Conservation (phyloP, 1,140 invertebrate genomes). For the Littorina saxatilis region DNA sequence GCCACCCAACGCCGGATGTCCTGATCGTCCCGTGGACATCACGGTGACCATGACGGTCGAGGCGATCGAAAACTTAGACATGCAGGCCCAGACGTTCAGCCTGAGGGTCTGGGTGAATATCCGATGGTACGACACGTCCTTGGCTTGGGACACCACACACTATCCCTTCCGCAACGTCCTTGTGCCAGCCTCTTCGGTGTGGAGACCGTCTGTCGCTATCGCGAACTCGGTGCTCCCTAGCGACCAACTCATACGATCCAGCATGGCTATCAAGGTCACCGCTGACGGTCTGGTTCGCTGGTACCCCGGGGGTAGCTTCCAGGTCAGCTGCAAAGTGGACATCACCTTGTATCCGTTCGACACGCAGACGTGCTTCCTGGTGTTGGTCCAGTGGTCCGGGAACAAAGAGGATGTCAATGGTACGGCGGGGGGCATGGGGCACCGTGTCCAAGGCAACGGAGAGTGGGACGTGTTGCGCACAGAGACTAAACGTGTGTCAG, state of each 20-base stretch:
- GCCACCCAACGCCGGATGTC: background rate
- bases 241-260: background rate
- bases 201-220: slow-evolving; percentile 7
- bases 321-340: slow-evolving; percentile 87
- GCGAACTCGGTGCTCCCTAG: background rate
- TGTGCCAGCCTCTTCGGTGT: background rate
- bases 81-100: background rate
- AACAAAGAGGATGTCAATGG: background rate
- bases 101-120: background rate
- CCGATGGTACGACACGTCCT: background rate
- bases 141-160: background rate
- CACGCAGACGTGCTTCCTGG: slow-evolving; percentile 95
- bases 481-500: background rate
- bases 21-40: background rate
- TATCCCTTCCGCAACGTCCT: slow-evolving; percentile 8
- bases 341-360: slow-evolving; percentile 86
- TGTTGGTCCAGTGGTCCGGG: slow-evolving; percentile 97
- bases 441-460: background rate
- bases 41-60: background rate
- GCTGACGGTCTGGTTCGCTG: background rate
- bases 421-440: too few relatives aligned
- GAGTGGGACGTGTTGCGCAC: background rate
- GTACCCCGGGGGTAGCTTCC: slow-evolving; percentile 4
- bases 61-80: background rate
- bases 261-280: background rate